phyloP scores from a whole-genome alignment of 2,797 vertebrate genomes.

The Craterocephalus amniculus region DNA sequence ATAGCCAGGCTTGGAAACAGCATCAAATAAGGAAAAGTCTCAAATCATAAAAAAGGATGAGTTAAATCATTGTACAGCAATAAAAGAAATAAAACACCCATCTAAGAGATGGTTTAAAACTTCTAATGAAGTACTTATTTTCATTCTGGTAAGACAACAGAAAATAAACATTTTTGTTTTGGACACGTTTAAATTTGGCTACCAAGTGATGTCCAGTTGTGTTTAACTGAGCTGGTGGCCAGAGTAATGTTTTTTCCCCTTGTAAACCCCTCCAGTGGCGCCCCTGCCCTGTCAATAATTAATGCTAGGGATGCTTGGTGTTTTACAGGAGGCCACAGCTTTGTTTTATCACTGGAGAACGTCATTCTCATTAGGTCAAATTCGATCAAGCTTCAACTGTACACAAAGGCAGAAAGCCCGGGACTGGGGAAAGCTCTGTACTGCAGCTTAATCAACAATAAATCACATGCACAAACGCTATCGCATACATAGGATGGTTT shows the following conservation, averaged over 20 bases:
- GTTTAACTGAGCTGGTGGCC: constrained; percentile 65
- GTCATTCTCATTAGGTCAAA: constrained; percentile 72
- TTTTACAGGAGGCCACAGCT: constrained; percentile 74
- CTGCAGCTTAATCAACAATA: background rate
- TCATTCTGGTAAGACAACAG: background rate
- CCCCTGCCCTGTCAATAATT: constrained; percentile 73
- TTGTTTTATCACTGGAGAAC: constrained; percentile 67
- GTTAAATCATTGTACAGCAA: background rate
- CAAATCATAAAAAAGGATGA: background rate
- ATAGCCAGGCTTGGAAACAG: too few relatives aligned
- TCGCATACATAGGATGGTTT: background rate
- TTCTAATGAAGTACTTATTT: background rate
- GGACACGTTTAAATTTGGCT: constrained; percentile 26
- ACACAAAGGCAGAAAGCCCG: constrained; percentile 34
- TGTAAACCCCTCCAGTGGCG: constrained; percentile 67
- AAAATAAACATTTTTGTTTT: background rate
- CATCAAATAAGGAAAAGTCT: background rate
- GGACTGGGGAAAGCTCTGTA: constrained; percentile 2
- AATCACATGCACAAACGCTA: background rate
- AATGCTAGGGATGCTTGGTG: constrained; percentile 66
- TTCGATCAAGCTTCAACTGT: constrained; percentile 62
- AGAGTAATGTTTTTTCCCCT: constrained; percentile 65
- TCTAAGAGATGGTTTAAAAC: background rate
- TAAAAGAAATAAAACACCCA: background rate
- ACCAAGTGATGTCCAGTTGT: constrained; percentile 47